A percentile compares a stretch with the other conserved stretches of the same genome.
Evolutionary conservation across 1,140 invertebrate genomes (phyloP).

Genomic region (Tribolium madens): DNA sequence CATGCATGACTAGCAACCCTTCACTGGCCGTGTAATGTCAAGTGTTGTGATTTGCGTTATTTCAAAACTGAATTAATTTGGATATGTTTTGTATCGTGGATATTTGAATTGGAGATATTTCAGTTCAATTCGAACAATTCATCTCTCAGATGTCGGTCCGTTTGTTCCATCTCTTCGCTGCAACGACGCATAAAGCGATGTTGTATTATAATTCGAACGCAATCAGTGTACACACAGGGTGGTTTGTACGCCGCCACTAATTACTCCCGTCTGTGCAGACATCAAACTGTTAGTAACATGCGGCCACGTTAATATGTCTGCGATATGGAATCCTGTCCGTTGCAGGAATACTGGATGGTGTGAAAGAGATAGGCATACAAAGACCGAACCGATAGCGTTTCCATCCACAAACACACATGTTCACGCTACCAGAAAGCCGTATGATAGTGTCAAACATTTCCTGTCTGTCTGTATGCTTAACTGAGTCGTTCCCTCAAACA

Average conservation of each 20-base stretch:
- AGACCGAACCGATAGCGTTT: constrained; percentile 26
- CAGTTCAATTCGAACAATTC: constrained; percentile 8
- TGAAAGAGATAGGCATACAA: constrained; percentile 32
- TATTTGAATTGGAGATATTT: not conserved
- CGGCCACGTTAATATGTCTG: constrained; percentile 30
- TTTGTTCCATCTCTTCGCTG: not conserved
- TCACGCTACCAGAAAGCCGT: constrained; percentile 28
- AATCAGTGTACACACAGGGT: constrained; percentile 37
- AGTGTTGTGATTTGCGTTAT: not conserved
- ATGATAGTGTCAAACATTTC: constrained; percentile 36
- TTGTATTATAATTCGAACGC: constrained; percentile 27
- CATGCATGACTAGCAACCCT: not conserved
- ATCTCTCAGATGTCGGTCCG: constrained; percentile 3
- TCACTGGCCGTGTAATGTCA: not conserved
- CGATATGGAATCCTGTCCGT: constrained; percentile 35
- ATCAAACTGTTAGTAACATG: constrained; percentile 33
- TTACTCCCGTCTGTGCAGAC: constrained; percentile 39
- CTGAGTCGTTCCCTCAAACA: constrained; percentile 24
- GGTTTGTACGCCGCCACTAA: constrained; percentile 34
- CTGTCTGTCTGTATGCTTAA: constrained; percentile 29
- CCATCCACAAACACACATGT: constrained; percentile 28
- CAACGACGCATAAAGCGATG: constrained; percentile 11
- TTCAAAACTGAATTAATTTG: not conserved
- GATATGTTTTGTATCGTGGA: not conserved
- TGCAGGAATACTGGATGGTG: constrained; percentile 33